Base-by-base conservation (phyloP, 1,140 invertebrate genomes). In the Stratiolaelaps scimitus region DNA sequence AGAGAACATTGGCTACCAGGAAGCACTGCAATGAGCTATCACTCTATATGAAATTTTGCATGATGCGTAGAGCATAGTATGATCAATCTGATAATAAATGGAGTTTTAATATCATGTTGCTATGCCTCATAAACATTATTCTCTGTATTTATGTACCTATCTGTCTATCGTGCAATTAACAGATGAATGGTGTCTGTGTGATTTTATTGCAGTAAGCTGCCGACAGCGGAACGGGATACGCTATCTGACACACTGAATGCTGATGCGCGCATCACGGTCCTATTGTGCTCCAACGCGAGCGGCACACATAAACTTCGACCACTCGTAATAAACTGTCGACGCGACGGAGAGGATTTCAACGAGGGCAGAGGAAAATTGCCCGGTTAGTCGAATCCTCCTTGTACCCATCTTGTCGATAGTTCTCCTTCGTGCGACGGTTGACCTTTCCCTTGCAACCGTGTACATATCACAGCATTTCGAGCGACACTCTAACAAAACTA, bases 281-380 rank as follows among this genome's bases (percentile, higher is more conserved):
- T 67, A 20, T 28, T 67, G 7, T 67, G 56, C 64, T 47, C 66
- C 34, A 64, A 43, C 64, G 66, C 66, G 5, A 29, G 23, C 43
- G 66, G 66, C 4, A 64, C 28, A 2, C 47, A 67, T 23, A 34
- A 64, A 26, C 56, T 67, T 19, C 10, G 19, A 43, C 56, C 48
- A 10, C 26, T 67, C n/a, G 48, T 65, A 13, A 67, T 67, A 1
- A 60, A 60, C 53, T 60, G 26, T 26, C 53, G 53, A 17, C 53
- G 53, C 13, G 53, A 60, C 34, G 53, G 53, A 29, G 53, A 60
- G 26, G 53, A 60, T 10, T 60, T 60, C 53, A 60, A 60, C 34
- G 53, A 60, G 34, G 34, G 34, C 53, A 60, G 53, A 26, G 53
- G 34, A 2, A 23, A 60, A 60, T 10, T 60, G 13, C 53, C 53